Evolutionary conservation across 1,140 invertebrate species (phyloP), one percentile per base, ranked within the genome.

Genomic region (Dreissena polymorpha): DNA sequence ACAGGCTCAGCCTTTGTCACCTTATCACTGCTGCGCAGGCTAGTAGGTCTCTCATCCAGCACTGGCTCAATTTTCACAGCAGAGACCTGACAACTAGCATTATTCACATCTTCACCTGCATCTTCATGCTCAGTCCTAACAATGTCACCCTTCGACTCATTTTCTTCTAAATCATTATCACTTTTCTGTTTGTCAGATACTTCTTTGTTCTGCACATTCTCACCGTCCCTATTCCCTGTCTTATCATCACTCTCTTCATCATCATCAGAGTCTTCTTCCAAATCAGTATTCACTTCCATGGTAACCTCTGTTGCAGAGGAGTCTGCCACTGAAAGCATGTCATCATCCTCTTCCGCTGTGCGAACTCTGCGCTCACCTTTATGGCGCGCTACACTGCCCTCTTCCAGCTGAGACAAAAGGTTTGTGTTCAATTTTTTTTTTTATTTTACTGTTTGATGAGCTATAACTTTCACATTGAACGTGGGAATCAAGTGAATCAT

Each of bases 281-380:
- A 73, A 65, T 76, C 72, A 83, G 72, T 85, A 27, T 71, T 75
- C 0, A 73, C 80, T 73, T 86, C 86, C 23, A 84, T 75, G 21
- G 83, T 80, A 23, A 87, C 23, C 25, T 89, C 88, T 85, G 78
- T 86, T 69, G 87, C 88, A 71, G 86, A 76, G 65, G 85, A 73
- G 25, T 86, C 14, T 10, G 88, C 88, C 49, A 88, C 87, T 53
- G 86, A 78, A 10, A 90, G 57, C 49, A 90, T 88, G 55, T 84
- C 73, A 49, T 84, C 79, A 83, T 93, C 92, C 14, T 93, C 91
- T 13, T 93, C 92, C 0, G 87, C 64, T 55, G 85, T 85, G 81
- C 89, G 90, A 21, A 92, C 88, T 87, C 90, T 92, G 55, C 93
- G 88, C 84, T 94, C 93, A 68, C 93, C 92, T 39, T 84, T 76